Evolutionary conservation across 2,113 vertebrate species (phyloP), one percentile per base, ranked within the genome.

Genomic region (Chlorodrepanis virens): DNA sequence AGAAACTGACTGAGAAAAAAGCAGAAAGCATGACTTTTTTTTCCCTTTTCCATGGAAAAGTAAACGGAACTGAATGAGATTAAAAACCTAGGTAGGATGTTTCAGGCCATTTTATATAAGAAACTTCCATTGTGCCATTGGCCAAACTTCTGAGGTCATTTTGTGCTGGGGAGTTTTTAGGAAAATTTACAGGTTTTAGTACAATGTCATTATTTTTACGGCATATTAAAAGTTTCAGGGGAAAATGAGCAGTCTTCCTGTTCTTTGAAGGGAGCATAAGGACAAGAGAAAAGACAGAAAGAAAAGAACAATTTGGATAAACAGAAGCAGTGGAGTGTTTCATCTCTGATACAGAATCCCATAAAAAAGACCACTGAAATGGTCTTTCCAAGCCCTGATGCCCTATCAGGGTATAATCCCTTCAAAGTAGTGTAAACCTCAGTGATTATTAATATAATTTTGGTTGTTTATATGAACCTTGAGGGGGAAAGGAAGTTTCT

Each of bases 401-500:
- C 44, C 42, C 25, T 21, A 5, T 52, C 13, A 65, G 35, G n/a
- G 4, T 50, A 59, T 45, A 79, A 79, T 85, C 19, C 29, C 40
- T 68, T 87, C 47, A 77, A 87, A 91, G 64, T 12, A 81, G 59
- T 52, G 40, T 64, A 96, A 92, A 86, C 52, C 29, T 83, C 70
- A 80, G 27, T 33, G 59, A 79, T 87, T 83, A 91, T 87, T 93
- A 93, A 93, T 94, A 68, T 59, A 80, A 65, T 95, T 95, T 92
- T 80, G 21, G 52, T 85, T 90, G 70, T 94, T 96, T 88, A 64
- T 89, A 71, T 92, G 89, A 93, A 93, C 82, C 93, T 94, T 92
- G 93, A 95, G 87, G 68, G 89, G 92, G 81, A 94, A 86, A 88
- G 35, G 93, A 97, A 94, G 97, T 95, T 91, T 94, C 96, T 98